A percentile compares a stretch with the other conserved stretches of the same genome.
These are phyloP conservation scores for Sinocyclocheilus maitianheensis DNA, from an alignment of 2,113 vertebrate species.

Conservation along the genomic window DNA sequence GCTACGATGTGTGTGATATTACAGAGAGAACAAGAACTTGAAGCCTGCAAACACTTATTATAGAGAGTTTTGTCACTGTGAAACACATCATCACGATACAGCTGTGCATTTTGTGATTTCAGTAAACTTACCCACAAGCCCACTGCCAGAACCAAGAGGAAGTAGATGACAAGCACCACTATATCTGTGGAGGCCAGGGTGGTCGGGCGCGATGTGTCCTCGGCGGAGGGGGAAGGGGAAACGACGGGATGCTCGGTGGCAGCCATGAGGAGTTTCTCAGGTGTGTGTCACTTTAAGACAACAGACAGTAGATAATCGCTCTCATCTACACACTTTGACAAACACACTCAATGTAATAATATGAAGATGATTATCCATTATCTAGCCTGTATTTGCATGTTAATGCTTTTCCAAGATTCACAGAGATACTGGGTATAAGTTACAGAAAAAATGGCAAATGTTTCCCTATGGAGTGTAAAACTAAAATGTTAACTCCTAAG, in stretches of 20 bases:
- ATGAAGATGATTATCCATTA: background rate
- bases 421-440: background rate
- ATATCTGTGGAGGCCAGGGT: constrained; percentile 78
- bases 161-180: constrained; percentile 84
- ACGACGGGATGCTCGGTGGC: constrained; percentile 23
- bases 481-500: background rate
- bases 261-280: constrained; percentile 38
- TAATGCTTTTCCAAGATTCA: background rate
- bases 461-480: background rate
- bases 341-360: background rate
- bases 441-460: background rate
- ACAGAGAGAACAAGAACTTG: background rate
- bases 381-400: background rate
- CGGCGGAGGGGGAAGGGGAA: constrained; percentile 41
- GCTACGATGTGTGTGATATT: background rate
- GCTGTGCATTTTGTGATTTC: background rate
- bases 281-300: constrained; percentile 22
- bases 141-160: constrained; percentile 83
- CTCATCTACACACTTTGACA: background rate
- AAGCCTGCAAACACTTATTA: background rate
- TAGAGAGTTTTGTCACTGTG: background rate
- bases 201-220: constrained; percentile 56
- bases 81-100: background rate
- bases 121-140: constrained; percentile 85
- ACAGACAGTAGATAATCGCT: background rate